Conservation (phyloP, 2,888 invertebrate genomes). For the Lumbricus terrestris region DNA sequence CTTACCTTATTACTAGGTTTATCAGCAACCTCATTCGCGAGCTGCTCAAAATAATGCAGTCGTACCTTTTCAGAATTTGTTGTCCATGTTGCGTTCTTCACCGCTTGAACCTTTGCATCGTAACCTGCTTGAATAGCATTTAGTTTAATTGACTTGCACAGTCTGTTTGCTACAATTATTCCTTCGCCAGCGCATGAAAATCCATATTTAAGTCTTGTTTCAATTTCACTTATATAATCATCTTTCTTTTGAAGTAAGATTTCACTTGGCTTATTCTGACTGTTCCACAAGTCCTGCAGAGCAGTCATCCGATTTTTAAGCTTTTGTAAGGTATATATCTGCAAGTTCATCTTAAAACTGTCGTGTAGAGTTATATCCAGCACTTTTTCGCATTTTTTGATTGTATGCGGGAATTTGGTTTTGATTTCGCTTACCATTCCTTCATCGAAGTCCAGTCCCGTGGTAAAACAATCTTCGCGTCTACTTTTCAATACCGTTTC, state of each 20-base stretch:
- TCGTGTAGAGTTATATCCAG: neutral
- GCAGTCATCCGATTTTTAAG: neutral
- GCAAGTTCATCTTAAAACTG: neutral
- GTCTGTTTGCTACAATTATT: neutral
- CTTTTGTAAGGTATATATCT: neutral
- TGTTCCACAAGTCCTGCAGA: neutral
- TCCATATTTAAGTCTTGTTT: neutral
- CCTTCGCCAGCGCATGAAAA: constrained; percentile 9
- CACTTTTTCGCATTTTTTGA: neutral
- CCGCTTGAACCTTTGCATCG: neutral
- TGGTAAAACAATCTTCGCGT: neutral
- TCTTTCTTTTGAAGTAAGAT: neutral
- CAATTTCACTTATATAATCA: neutral
- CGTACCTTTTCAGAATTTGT: neutral
- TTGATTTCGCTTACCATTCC: neutral
- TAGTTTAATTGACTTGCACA: neutral
- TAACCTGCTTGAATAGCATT: neutral
- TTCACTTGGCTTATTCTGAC: neutral
- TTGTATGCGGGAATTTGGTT: neutral
- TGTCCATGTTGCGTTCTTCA: neutral
- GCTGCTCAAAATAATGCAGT: neutral
- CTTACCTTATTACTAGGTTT: neutral
- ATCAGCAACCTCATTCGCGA: neutral
- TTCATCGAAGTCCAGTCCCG: neutral
- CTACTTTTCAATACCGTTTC: neutral